phyloP scores from a whole-genome alignment of 1,140 invertebrate species.

The Solenopsis fugax region DNA sequence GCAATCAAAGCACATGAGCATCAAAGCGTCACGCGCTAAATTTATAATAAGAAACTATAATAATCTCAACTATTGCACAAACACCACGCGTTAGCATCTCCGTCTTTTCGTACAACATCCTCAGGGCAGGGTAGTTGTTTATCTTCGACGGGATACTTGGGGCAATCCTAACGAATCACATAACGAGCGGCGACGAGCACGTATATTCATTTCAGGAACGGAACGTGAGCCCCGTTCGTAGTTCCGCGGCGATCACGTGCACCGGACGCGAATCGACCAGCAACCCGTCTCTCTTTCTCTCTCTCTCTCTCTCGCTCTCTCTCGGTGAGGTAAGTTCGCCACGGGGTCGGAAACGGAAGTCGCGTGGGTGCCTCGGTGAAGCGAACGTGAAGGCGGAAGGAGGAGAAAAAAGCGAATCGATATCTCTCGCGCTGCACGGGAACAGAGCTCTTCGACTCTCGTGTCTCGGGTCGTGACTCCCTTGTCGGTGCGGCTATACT shows the following conservation, averaged over 20 bases:
- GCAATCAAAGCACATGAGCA: neutral
- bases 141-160: neutral
- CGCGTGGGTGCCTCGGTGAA: constrained; percentile 48
- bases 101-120: neutral
- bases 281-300: neutral
- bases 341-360: constrained; percentile 75
- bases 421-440: constrained; percentile 75
- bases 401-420: constrained; percentile 70
- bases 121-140: constrained; percentile 1
- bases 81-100: neutral
- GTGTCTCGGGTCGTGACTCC: constrained; percentile 23
- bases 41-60: neutral
- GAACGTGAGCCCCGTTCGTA: neutral
- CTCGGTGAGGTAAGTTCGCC: neutral
- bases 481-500: constrained; percentile 10
- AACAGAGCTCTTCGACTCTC: constrained; percentile 43
- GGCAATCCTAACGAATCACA: constrained; percentile 7
- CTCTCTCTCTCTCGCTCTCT: neutral
- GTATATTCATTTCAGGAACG: constrained; percentile 26
- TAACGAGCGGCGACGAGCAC: neutral
- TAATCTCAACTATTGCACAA: neutral
- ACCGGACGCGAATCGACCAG: neutral
- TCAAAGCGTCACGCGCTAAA: neutral
- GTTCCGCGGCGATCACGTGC: neutral
- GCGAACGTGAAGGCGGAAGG: constrained; percentile 10